These are phyloP conservation scores for Crotalus helleri DNA, from an alignment of 2,113 vertebrate genomes.

Conservation along the genomic window DNA sequence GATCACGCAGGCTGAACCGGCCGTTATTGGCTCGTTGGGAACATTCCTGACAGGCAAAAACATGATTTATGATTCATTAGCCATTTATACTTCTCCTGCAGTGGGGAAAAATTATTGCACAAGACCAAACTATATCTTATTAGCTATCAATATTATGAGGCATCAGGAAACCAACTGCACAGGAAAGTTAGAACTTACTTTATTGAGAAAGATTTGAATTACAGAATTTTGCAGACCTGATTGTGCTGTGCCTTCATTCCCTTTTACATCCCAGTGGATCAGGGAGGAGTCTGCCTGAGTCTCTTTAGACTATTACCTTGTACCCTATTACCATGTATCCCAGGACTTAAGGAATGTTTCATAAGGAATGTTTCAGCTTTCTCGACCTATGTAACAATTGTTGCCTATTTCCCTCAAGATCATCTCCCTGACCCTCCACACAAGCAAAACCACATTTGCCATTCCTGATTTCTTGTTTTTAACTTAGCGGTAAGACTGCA, in stretches of 20 bases:
- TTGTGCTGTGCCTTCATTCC: not conserved
- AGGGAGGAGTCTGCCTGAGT: not conserved
- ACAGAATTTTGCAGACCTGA: not conserved
- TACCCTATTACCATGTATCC: not conserved
- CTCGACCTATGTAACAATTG: not conserved
- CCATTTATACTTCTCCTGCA: not conserved
- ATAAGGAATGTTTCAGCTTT: not conserved
- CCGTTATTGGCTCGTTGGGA: slow-evolving; percentile 88
- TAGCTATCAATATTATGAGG: not conserved
- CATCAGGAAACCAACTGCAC: not conserved
- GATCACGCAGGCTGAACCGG: slow-evolving; percentile 84
- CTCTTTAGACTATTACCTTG: not conserved
- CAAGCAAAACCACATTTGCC: not conserved
- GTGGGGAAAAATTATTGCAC: not conserved
- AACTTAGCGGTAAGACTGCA: not conserved
- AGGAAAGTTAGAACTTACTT: not conserved
- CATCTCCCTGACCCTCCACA: not conserved
- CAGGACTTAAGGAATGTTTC: not conserved
- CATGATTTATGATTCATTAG: not conserved
- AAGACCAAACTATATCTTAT: not conserved
- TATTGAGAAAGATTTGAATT: not conserved
- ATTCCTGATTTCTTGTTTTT: not conserved
- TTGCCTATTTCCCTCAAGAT: not conserved
- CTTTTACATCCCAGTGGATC: not conserved
- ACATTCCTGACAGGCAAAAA: slow-evolving; percentile 76